Base-by-base conservation (phyloP, 1,140 invertebrate genomes). In the Tetragonula clypearis region DNA sequence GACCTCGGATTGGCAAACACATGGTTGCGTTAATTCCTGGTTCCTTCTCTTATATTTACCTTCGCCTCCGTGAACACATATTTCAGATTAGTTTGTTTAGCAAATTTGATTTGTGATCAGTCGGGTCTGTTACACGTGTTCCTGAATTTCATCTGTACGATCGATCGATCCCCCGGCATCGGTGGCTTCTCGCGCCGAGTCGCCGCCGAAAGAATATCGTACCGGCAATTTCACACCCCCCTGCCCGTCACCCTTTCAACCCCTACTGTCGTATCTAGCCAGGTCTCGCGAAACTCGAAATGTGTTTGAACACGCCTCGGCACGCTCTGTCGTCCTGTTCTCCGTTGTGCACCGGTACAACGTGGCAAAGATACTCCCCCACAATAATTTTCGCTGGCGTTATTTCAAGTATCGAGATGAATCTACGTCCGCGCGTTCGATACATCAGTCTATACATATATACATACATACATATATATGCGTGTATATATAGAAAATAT, bases 391-490 rank as follows among this genome's bases (percentile, higher is more conserved):
- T 26, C 19, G 8, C 5, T 58, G 69, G 66, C 84, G 84, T 88
- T 73, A 66, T 69, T 79, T 78, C 56, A 85, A 35, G 85, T 65
- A 81, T 79, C 83, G 66, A 41, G 41, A 62, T 83, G 79, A 88
- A 81, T 88, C 84, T 86, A 75, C 83, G 83, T 69, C 68, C 82
- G 78, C 86, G 60, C 72, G 77, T 74, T 82, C 79, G 79, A 77
- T 88, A 83, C 65, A 80, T 65, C 30, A 60, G 68, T 62, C 68
- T 79, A 23, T 19, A 49, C 41, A 49, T 53, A 35, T 55, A 53
- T 79, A 62, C 56, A 60, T 79, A 41, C 76, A 72, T 72, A 71
- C 56, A 77, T 65, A 55, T 62, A 69, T 73, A 66, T 82, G 19
- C 41, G 62, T 71, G 82, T 77, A 83, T n/a, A 66, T 76, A 78